These are phyloP conservation scores for Montipora cactus DNA, from an alignment of 64 coral and sea anemone species.

Conservation along the genomic window DNA sequence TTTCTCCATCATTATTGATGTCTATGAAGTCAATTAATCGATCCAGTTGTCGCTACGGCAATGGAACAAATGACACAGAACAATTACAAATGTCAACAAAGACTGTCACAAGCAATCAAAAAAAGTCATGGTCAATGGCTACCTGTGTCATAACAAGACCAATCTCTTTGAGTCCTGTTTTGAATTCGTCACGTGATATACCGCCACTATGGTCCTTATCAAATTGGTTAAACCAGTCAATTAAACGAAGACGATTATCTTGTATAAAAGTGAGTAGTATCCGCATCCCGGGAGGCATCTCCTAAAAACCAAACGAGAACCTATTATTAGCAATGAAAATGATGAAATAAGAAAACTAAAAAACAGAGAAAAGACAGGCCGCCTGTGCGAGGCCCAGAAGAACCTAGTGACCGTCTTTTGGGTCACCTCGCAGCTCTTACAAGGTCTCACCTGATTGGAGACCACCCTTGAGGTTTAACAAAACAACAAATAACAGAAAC, in stretches of 20 bases:
- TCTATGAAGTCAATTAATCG: slow-evolving; percentile 94
- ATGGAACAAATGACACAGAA: neutral
- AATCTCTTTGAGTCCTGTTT: slow-evolving; percentile 92
- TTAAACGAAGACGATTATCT: slow-evolving; percentile 91
- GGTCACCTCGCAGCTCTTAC: too few species aligned
- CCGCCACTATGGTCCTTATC: slow-evolving; percentile 99
- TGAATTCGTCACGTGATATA: slow-evolving; percentile 94
- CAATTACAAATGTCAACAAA: neutral
- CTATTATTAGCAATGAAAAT: too few species aligned
- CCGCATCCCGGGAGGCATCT: slow-evolving; percentile 97
- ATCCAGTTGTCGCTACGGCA: slow-evolving; percentile 89
- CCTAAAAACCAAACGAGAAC: slow-evolving; percentile 46
- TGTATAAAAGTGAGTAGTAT: slow-evolving; percentile 90
- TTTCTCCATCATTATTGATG: slow-evolving; percentile 94
- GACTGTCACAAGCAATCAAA: neutral
- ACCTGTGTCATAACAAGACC: slow-evolving; percentile 98
- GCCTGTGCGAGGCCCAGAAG: too few species aligned
- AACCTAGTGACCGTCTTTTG: too few species aligned
- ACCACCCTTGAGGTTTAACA: too few species aligned
- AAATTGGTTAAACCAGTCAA: slow-evolving; percentile 99
- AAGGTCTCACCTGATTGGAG: too few species aligned
- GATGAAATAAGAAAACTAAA: too few species aligned
- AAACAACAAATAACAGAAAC: too few species aligned
- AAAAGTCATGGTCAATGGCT: neutral
- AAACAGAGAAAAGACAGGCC: too few species aligned